These are phyloP conservation scores for Typhlichthys eigenmanni DNA, from an alignment of 2,797 vertebrate genomes.

Conservation along the genomic window DNA sequence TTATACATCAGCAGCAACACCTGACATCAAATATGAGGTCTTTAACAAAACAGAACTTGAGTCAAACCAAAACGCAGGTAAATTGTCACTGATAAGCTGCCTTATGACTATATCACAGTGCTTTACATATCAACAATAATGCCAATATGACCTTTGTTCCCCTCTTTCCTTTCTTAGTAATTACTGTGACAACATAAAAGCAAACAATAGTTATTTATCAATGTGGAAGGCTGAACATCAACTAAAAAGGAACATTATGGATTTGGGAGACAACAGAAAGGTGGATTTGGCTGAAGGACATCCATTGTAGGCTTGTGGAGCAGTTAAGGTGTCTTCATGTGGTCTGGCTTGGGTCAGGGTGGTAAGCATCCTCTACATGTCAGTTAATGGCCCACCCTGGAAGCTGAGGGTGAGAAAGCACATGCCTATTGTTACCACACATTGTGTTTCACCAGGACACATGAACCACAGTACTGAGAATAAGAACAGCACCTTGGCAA, in stretches of 20 bases:
- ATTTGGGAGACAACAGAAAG: conserved; percentile 21
- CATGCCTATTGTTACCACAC: too few relatives aligned
- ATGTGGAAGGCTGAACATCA: conserved; percentile 27
- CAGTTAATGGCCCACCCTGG: too few relatives aligned
- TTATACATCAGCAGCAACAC: conserved; percentile 31
- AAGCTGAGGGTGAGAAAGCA: too few relatives aligned
- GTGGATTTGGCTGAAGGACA: conserved; percentile 45
- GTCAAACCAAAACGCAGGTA: neutral
- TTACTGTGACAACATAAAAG: conserved; percentile 9
- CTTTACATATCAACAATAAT: conserved; percentile 39
- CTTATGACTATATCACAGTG: conserved; percentile 45
- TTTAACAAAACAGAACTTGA: conserved; percentile 7
- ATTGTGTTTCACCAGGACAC: too few relatives aligned
- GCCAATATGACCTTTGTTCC: conserved; percentile 27
- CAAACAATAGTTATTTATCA: conserved; percentile 25
- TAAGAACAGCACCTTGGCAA: neutral
- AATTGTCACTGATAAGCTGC: conserved; percentile 18
- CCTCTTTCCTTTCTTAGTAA: conserved; percentile 9
- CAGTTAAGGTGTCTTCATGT: conserved; percentile 52
- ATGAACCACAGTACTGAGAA: too few relatives aligned
- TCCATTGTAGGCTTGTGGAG: conserved; percentile 12
- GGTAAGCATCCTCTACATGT: too few relatives aligned
- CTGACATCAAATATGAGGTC: conserved; percentile 9
- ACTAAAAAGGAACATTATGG: neutral
- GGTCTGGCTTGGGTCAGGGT: conserved; percentile 32